These are phyloP conservation scores for Antheraea mylitta DNA, from an alignment of 1,140 invertebrate genomes.

Conservation along the genomic window DNA sequence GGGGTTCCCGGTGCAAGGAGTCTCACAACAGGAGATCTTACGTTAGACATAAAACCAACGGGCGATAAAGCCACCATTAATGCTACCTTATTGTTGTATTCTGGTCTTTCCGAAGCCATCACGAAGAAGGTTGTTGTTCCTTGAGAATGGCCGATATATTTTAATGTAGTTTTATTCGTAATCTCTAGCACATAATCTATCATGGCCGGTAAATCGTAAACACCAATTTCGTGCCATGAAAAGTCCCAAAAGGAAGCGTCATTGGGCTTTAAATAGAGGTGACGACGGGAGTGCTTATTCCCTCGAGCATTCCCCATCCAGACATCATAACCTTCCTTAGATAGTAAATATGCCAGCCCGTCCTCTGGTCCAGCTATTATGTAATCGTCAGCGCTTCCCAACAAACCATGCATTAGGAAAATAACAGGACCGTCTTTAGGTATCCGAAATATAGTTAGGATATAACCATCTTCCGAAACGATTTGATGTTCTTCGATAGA, in stretches of 20 bases:
- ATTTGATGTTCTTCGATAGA: slow-evolving; percentile 39
- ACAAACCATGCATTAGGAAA: slow-evolving; percentile 85
- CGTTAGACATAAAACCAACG: slow-evolving; percentile 80
- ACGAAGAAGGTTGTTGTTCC: slow-evolving; percentile 85
- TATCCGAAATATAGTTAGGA: slow-evolving; percentile 44
- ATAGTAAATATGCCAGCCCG: slow-evolving; percentile 81
- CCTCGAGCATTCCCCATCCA: slow-evolving; percentile 86
- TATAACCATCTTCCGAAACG: slow-evolving; percentile 47
- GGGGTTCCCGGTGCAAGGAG: slow-evolving; percentile 33
- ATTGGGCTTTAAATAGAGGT: slow-evolving; percentile 76
- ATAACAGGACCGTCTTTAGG: slow-evolving; percentile 59
- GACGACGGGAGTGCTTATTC: slow-evolving; percentile 81
- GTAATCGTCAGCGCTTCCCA: slow-evolving; percentile 84
- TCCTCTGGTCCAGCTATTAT: slow-evolving; percentile 81
- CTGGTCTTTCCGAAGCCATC: slow-evolving; percentile 79
- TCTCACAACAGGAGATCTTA: slow-evolving; percentile 75
- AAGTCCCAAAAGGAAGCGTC: slow-evolving; percentile 78
- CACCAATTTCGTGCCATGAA: slow-evolving; percentile 83
- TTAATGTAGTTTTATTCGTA: slow-evolving; percentile 67
- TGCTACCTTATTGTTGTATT: slow-evolving; percentile 82
- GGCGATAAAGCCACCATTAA: slow-evolving; percentile 83
- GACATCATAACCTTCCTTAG: slow-evolving; percentile 84
- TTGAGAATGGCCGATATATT: slow-evolving; percentile 83
- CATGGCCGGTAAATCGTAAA: slow-evolving; percentile 77
- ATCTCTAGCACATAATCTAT: slow-evolving; percentile 75